These are phyloP conservation scores for Rhysida immarginata DNA, from an alignment of 1,140 invertebrate species.

Conservation along the genomic window DNA sequence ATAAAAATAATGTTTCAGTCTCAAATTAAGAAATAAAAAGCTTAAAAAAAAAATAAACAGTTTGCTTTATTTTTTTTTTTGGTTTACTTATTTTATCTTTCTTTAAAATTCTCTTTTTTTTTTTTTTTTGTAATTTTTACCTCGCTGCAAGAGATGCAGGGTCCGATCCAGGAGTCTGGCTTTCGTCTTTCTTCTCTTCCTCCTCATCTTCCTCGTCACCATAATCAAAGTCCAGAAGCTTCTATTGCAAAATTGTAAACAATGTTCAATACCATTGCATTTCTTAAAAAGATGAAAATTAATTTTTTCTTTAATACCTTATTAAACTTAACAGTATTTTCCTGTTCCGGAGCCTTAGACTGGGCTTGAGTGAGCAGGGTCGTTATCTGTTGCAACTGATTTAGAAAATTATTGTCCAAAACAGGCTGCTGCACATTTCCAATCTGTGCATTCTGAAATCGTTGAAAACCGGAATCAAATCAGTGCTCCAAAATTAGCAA, in stretches of 20 bases:
- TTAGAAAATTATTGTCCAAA: slow-evolving; percentile 28
- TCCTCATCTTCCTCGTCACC: slow-evolving; percentile 62
- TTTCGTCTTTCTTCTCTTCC: slow-evolving; percentile 21
- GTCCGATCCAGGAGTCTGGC: background rate
- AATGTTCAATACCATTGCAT: too few relatives aligned
- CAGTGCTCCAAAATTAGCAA: too few relatives aligned
- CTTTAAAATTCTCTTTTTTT: too few relatives aligned
- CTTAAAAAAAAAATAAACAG: too few relatives aligned
- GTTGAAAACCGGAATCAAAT: too few relatives aligned
- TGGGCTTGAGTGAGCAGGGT: slow-evolving; percentile 10
- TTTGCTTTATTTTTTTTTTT: slow-evolving; percentile 2
- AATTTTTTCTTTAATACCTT: slow-evolving; percentile 19
- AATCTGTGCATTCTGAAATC: background rate
- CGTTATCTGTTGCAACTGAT: slow-evolving; percentile 30
- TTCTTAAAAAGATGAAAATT: background rate
- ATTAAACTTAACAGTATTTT: slow-evolving; percentile 26
- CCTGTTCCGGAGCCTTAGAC: background rate
- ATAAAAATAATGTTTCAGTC: too few relatives aligned
- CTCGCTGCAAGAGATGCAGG: background rate
- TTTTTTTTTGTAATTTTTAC: too few relatives aligned
- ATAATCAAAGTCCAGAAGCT: slow-evolving; percentile 69
- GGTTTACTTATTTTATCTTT: background rate
- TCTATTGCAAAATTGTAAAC: slow-evolving; percentile 27
- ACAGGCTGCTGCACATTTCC: background rate
- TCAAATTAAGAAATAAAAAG: too few relatives aligned